Evolutionary conservation across 2,797 vertebrate genomes (phyloP).

Genomic region (Rhadinocentrus ornatus): DNA sequence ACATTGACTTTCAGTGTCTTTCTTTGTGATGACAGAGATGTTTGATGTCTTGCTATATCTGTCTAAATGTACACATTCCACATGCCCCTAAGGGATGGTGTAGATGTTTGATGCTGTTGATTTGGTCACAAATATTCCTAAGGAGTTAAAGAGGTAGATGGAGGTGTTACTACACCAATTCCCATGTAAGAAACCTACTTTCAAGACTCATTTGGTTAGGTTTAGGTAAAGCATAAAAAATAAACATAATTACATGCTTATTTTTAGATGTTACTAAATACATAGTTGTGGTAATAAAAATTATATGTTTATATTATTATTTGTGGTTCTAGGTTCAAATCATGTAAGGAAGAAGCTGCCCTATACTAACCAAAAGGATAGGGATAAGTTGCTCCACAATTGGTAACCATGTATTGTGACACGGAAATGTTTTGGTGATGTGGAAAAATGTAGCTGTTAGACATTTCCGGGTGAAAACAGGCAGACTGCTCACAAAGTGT

Average conservation of each 20-base stretch:
- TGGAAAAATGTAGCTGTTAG: background rate
- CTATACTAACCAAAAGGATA: background rate
- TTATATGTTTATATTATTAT: background rate
- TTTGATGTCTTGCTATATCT: background rate
- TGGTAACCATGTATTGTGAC: background rate
- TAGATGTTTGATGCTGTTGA: background rate
- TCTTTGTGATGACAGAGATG: background rate
- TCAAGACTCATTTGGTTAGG: too few species aligned
- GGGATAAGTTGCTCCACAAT: background rate
- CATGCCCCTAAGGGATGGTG: background rate
- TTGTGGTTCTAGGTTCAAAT: background rate
- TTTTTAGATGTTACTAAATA: background rate
- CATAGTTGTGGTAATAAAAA: too few species aligned
- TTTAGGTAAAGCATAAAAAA: background rate
- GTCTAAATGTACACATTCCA: background rate
- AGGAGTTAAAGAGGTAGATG: background rate
- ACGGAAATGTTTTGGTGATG: background rate
- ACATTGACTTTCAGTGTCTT: background rate
- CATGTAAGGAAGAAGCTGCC: background rate
- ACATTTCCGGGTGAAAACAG: background rate
- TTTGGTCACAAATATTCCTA: background rate
- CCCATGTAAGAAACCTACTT: too few species aligned
- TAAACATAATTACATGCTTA: background rate
- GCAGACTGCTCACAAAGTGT: background rate
- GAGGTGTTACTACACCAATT: background rate